Evolutionary conservation across 1,140 invertebrate genomes (phyloP).

Genomic region (Orchesella cincta): DNA sequence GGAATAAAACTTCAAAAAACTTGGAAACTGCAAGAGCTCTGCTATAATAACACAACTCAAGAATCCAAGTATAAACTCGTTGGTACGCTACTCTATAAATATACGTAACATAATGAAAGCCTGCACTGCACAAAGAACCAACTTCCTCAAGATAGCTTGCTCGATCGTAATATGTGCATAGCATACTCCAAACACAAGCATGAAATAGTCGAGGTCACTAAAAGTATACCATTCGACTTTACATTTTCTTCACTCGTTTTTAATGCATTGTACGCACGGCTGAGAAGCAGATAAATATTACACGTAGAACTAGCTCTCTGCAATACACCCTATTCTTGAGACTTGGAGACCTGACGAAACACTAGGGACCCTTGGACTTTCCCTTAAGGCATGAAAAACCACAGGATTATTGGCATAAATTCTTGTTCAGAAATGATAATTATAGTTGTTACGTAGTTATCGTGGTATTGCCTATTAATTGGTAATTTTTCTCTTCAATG

Average conservation of each 20-base stretch:
- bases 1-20: too few species aligned
- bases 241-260: not conserved
- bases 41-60: too few species aligned
- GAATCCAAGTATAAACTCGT: too few species aligned
- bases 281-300: not conserved
- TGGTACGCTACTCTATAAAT: too few species aligned
- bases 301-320: not conserved
- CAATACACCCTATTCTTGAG: too few species aligned
- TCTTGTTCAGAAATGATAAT: too few species aligned
- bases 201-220: constrained; percentile 6
- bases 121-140: not conserved
- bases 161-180: not conserved
- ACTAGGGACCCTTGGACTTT: not conserved
- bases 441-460: too few species aligned
- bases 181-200: not conserved
- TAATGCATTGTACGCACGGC: not conserved
- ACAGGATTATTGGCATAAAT: not conserved
- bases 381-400: not conserved
- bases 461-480: too few species aligned
- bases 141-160: not conserved
- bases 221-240: not conserved
- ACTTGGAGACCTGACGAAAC: not conserved
- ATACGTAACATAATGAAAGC: not conserved
- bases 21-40: too few species aligned
- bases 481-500: too few species aligned